A percentile compares a stretch with the other conserved stretches of the same genome.
Conservation (phyloP, 2,113 vertebrate genomes). For the Takifugu bimaculatus region DNA sequence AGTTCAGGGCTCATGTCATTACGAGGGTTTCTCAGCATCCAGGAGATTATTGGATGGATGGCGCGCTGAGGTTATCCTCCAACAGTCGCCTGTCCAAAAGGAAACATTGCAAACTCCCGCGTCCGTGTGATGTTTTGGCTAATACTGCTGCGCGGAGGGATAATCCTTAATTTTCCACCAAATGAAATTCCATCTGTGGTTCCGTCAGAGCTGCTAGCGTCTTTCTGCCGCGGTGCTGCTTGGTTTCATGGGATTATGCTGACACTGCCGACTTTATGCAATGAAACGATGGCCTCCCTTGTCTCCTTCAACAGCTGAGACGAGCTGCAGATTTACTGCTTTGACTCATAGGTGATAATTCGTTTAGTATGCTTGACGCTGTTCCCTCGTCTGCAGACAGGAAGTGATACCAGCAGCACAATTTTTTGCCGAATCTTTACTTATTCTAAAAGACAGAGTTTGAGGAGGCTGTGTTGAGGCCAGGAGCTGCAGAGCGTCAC, state of each 20-base stretch:
- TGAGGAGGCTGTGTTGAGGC: too few relatives aligned
- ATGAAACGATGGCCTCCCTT: neutral
- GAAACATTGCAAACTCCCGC: neutral
- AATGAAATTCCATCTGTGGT: neutral
- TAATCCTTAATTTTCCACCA: neutral
- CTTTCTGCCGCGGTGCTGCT: neutral
- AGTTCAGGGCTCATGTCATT: constrained; percentile 54
- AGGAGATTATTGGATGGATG: constrained; percentile 35
- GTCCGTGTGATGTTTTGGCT: constrained; percentile 7
- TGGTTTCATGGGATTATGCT: neutral
- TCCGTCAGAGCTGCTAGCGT: neutral
- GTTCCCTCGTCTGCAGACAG: too few relatives aligned
- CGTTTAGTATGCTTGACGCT: too few relatives aligned
- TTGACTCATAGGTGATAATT: too few relatives aligned
- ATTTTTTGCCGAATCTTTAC: too few relatives aligned
- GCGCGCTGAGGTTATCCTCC: constrained; percentile 6
- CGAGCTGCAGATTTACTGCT: neutral
- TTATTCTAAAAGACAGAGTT: too few relatives aligned
- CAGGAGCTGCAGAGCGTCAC: neutral
- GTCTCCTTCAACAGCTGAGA: too few relatives aligned
- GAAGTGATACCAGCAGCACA: too few relatives aligned
- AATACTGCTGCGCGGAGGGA: neutral
- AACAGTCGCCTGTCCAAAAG: constrained; percentile 13
- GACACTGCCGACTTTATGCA: neutral
- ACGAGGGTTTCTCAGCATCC: constrained; percentile 36